Percentiles rank a stretch among this genome's conserved stretches.
Conservation (phyloP, 2,888 invertebrate species). For the Synanthedon myopaeformis region DNA sequence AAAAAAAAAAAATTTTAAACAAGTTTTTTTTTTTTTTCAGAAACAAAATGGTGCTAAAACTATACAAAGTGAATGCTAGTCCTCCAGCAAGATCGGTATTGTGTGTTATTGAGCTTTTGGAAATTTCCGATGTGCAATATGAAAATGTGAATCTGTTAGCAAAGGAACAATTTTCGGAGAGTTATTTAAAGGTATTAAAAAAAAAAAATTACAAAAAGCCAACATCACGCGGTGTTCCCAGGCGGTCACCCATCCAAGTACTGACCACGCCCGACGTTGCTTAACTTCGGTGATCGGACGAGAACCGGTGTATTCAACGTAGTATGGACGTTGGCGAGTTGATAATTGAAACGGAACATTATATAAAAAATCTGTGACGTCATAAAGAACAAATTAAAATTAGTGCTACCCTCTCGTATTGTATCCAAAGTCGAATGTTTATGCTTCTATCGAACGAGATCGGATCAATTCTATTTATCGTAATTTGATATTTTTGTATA, state of each 20-base stretch:
- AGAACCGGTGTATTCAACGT: slow-evolving; percentile 41
- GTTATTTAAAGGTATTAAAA: slow-evolving; percentile 48
- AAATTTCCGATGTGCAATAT: slow-evolving; percentile 31
- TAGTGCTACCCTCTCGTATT: too few relatives aligned
- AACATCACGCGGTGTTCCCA: slow-evolving; percentile 19
- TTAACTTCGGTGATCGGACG: slow-evolving; percentile 45
- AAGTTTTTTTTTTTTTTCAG: not conserved
- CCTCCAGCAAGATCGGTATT: slow-evolving; percentile 38
- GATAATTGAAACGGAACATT: too few relatives aligned
- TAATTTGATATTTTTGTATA: too few relatives aligned
- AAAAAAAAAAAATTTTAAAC: too few relatives aligned
- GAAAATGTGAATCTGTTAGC: slow-evolving; percentile 30
- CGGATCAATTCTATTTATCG: too few relatives aligned
- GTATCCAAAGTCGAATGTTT: too few relatives aligned
- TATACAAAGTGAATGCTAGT: slow-evolving; percentile 44
- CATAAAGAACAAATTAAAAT: too few relatives aligned
- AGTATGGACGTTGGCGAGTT: slow-evolving; percentile 1
- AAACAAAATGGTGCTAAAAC: slow-evolving; percentile 33
- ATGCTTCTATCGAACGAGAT: too few relatives aligned
- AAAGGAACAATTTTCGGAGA: slow-evolving; percentile 42
- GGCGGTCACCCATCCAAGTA: slow-evolving; percentile 15
- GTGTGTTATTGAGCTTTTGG: slow-evolving; percentile 35
- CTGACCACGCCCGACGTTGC: slow-evolving; percentile 32
- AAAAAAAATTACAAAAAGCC: slow-evolving; percentile 1
- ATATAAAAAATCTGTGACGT: too few relatives aligned